Evolutionary conservation across 2,888 invertebrate genomes (phyloP).

Genomic region (Teinopalpus imperialis): DNA sequence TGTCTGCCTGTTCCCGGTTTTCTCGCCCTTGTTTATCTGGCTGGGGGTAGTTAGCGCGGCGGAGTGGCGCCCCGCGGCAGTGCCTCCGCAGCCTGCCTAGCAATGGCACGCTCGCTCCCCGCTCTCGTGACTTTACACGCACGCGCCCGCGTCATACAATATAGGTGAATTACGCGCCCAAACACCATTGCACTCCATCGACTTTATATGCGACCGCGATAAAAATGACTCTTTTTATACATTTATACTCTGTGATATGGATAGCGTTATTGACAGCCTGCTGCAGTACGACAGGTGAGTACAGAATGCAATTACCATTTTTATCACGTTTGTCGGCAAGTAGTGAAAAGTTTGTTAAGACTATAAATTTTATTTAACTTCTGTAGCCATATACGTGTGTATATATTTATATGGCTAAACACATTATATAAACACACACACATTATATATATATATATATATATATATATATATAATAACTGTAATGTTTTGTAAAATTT

Average conservation of each 20-base stretch:
- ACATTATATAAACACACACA: too few species aligned
- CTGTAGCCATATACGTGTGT: too few species aligned
- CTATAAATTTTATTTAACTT: slow-evolving; percentile 40
- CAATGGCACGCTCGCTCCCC: slow-evolving; percentile 70
- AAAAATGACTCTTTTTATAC: slow-evolving; percentile 79
- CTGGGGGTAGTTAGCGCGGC: slow-evolving; percentile 64
- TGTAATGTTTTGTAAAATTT: not conserved
- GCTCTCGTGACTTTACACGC: slow-evolving; percentile 43
- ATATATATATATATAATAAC: too few species aligned
- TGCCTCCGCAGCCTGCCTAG: slow-evolving; percentile 53
- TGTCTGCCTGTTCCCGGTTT: slow-evolving; percentile 76
- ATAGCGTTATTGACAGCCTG: slow-evolving; percentile 64
- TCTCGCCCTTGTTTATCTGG: slow-evolving; percentile 78
- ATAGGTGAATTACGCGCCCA: slow-evolving; percentile 58
- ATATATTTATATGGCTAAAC: too few species aligned
- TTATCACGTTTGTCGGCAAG: slow-evolving; percentile 57
- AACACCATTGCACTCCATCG: slow-evolving; percentile 37
- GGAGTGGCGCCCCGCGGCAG: slow-evolving; percentile 51
- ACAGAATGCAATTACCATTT: slow-evolving; percentile 66
- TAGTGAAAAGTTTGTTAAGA: slow-evolving; percentile 53
- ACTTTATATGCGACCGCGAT: slow-evolving; percentile 51
- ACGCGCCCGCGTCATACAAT: slow-evolving; percentile 48
- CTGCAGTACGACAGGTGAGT: slow-evolving; percentile 74
- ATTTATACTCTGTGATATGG: slow-evolving; percentile 76
- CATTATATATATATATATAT: too few species aligned